Conservation (phyloP, 2,888 invertebrate genomes). For the Tachina fera region DNA sequence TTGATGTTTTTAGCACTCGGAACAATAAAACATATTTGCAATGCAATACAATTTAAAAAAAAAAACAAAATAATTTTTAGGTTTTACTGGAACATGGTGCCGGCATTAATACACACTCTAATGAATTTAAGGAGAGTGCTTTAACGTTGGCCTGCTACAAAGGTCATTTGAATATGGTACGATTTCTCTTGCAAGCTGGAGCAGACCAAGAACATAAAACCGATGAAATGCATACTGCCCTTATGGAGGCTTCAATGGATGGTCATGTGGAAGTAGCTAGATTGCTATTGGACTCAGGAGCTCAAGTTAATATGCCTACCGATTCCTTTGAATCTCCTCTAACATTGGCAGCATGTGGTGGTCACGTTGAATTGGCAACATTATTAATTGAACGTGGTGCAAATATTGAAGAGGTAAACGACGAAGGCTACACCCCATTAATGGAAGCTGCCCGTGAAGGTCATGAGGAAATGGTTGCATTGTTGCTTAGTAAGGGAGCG, state of each 20-base stretch:
- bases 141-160: conserved; percentile 97
- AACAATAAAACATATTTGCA: background rate
- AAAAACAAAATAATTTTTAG: conserved; percentile 76
- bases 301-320: conserved; percentile 99
- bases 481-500: conserved; percentile 95
- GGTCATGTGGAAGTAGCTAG: conserved; percentile 99
- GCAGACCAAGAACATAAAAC: conserved; percentile 99
- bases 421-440: conserved; percentile 99
- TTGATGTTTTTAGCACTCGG: conserved; percentile 77
- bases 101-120: conserved; percentile 99
- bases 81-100: conserved; percentile 96
- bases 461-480: conserved; percentile 98
- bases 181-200: conserved; percentile 96
- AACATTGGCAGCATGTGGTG: conserved; percentile 98
- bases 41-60: background rate
- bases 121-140: conserved; percentile 99
- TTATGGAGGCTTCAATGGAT: conserved; percentile 99
- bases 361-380: conserved; percentile 98
- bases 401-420: conserved; percentile 99
- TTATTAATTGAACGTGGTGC: conserved; percentile 98
- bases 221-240: conserved; percentile 99
- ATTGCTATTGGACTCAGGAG: conserved; percentile 96
- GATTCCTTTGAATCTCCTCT: conserved; percentile 99
- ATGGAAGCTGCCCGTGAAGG: conserved; percentile 99
- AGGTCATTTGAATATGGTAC: conserved; percentile 98